Percentiles rank a stretch among this genome's conserved stretches.
Evolutionary conservation across 2,888 invertebrate genomes (phyloP).

Genomic region (Silvanus unidentatus): DNA sequence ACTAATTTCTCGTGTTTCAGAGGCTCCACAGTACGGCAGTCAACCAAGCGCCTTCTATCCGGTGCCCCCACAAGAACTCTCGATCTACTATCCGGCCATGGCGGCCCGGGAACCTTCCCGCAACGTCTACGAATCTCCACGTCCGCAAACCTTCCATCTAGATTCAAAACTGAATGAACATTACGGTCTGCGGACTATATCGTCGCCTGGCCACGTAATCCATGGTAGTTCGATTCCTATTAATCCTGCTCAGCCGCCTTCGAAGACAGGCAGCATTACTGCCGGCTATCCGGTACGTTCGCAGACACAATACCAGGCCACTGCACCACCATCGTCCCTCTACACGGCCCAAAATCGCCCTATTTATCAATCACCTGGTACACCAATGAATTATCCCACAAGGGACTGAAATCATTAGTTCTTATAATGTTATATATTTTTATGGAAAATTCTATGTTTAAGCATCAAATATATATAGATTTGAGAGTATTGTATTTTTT

Average conservation of each 20-base stretch:
- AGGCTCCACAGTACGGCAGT: slow-evolving; percentile 50
- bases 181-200: slow-evolving; percentile 45
- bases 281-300: slow-evolving; percentile 78
- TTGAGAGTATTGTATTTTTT: no score
- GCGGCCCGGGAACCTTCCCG: slow-evolving; percentile 37
- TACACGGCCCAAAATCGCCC: slow-evolving; percentile 43
- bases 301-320: slow-evolving; percentile 47
- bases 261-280: slow-evolving; percentile 62
- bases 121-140: slow-evolving; percentile 39
- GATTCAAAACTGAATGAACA: slow-evolving; percentile 43
- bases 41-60: slow-evolving; percentile 51
- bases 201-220: slow-evolving; percentile 49
- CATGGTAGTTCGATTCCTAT: slow-evolving; percentile 53
- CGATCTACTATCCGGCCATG: slow-evolving; percentile 40
- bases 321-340: slow-evolving; percentile 36
- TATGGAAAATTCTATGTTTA: no score
- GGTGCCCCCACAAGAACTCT: slow-evolving; percentile 45
- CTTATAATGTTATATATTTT: no score
- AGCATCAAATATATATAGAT: no score
- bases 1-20: slow-evolving; percentile 42
- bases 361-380: slow-evolving; percentile 39
- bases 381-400: slow-evolving; percentile 31
- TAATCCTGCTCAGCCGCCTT: slow-evolving; percentile 47
- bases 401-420: slow-evolving; percentile 19
- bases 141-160: slow-evolving; percentile 40